A percentile compares a stretch with the other conserved stretches of the same genome.
Conservation (phyloP, 2,113 vertebrate species). For the Vidua macroura region DNA sequence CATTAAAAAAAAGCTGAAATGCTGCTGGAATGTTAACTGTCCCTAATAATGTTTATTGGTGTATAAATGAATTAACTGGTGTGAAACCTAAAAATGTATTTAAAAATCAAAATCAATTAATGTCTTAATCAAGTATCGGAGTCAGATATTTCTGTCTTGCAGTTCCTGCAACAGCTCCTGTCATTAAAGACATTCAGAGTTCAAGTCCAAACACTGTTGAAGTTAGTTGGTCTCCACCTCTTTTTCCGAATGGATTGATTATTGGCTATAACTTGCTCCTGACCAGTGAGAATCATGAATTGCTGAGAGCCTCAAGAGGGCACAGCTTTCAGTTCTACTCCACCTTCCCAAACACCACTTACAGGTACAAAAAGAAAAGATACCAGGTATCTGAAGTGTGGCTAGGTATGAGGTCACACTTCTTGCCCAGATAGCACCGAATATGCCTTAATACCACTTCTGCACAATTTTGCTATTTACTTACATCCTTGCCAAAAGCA, state of each 20-base stretch:
- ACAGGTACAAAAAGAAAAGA: constrained; percentile 61
- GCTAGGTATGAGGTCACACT: neutral
- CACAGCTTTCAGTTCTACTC: constrained; percentile 78
- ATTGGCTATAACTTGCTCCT: constrained; percentile 78
- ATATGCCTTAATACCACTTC: neutral
- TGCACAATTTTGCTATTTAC: neutral
- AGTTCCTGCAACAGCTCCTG: constrained; percentile 72
- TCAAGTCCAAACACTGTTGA: constrained; percentile 73
- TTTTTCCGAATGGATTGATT: constrained; percentile 73
- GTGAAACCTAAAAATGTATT: neutral
- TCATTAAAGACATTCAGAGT: constrained; percentile 69
- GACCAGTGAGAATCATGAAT: constrained; percentile 54
- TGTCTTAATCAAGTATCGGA: neutral
- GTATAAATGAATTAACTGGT: neutral
- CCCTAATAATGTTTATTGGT: neutral
- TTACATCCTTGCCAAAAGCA: neutral
- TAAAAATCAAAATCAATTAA: neutral
- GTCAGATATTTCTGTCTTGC: constrained; percentile 9
- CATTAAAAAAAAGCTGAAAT: neutral
- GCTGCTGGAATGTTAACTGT: neutral
- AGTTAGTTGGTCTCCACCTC: constrained; percentile 76
- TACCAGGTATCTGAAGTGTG: neutral
- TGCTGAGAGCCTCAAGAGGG: constrained; percentile 62
- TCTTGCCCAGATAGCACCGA: neutral
- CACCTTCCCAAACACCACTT: constrained; percentile 73